Evolutionary conservation across 2,888 invertebrate genomes (phyloP).

Genomic region (Chrysomela aeneicollis): DNA sequence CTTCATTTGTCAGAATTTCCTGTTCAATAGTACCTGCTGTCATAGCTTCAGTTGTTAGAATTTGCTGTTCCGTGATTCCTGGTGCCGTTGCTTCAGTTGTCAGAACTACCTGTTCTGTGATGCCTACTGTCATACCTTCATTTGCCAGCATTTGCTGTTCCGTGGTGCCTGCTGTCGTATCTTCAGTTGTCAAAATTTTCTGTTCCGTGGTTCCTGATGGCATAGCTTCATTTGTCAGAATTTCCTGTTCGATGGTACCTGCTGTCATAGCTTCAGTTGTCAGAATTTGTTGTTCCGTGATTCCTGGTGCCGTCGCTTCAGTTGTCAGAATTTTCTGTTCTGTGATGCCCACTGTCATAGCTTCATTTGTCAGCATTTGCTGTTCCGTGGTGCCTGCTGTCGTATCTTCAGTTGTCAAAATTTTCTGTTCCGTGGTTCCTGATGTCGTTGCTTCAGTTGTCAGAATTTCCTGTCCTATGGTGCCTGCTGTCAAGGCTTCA

Average conservation of each 20-base stretch:
- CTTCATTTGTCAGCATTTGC: conserved; percentile 4
- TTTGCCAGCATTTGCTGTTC: not conserved
- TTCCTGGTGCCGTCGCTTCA: no score
- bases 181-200: conserved; percentile 6
- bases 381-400: conserved; percentile 7
- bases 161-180: conserved; percentile 16
- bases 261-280: no score
- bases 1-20: conserved; percentile 8
- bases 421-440: not conserved
- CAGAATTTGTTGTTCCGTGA: no score
- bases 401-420: conserved; percentile 2
- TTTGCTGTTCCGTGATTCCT: not conserved
- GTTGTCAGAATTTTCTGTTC: not conserved
- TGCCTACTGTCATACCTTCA: conserved; percentile 17
- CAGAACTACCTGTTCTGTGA: not conserved
- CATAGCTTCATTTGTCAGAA: not conserved
- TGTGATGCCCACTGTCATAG: conserved; percentile 21
- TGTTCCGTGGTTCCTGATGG: not conserved
- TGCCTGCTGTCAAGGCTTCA: no score
- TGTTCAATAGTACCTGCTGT: conserved; percentile 5
- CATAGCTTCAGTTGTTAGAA: conserved; percentile 7
- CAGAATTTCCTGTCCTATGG: not conserved
- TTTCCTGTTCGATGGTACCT: not conserved
- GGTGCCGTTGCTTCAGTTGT: no score
- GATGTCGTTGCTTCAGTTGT: not conserved